These are phyloP conservation scores for Chrysodeixis includens DNA, from an alignment of 2,888 invertebrate genomes.

Conservation along the genomic window DNA sequence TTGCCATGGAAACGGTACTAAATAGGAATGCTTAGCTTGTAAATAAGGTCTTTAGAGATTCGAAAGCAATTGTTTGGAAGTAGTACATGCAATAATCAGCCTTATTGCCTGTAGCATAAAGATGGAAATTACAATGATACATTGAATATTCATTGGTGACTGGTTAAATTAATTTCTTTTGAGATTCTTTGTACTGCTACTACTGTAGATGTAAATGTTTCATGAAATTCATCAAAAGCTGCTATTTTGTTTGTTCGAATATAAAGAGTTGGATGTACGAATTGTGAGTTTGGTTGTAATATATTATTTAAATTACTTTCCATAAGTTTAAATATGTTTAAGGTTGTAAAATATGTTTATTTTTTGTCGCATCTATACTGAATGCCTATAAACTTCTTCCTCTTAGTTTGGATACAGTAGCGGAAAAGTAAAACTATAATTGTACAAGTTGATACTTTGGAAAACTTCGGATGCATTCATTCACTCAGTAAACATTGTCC, in stretches of 20 bases:
- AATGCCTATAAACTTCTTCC: not conserved
- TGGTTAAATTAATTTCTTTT: too few species aligned
- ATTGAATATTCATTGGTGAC: not conserved
- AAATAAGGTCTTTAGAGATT: not conserved
- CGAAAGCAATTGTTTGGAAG: not conserved
- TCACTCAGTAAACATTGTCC: not conserved
- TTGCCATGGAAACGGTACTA: slow-evolving; percentile 56
- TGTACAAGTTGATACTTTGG: not conserved
- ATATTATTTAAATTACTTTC: not conserved
- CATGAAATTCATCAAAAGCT: not conserved
- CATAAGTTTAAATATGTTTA: not conserved
- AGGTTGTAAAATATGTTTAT: not conserved
- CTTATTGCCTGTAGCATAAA: not conserved
- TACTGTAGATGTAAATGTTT: not conserved
- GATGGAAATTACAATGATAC: not conserved
- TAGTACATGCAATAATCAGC: not conserved
- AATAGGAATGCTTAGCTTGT: slow-evolving; percentile 18
- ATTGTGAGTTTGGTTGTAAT: not conserved
- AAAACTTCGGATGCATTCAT: not conserved
- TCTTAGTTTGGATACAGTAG: not conserved
- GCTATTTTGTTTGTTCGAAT: not conserved
- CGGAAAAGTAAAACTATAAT: not conserved
- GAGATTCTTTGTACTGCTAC: too few species aligned
- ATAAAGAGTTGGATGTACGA: not conserved
- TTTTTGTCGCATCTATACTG: not conserved